Base-by-base conservation (phyloP, 2,797 vertebrate species). In the Takifugu rubripes region DNA sequence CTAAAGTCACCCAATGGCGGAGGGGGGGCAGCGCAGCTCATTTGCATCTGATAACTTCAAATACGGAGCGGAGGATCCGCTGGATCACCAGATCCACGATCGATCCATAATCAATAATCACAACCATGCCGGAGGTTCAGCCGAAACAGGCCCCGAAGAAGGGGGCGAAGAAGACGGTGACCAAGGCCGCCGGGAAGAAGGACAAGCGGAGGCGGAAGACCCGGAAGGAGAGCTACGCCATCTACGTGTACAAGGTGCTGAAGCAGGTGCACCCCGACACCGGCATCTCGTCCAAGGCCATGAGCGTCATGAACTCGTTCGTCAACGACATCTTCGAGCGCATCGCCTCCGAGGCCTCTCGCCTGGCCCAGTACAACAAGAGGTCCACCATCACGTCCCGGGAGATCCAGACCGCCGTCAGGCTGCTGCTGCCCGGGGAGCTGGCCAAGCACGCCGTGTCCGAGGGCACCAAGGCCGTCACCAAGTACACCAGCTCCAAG, bases 251-350 rank as follows among this genome's bases (percentile, higher is more conserved):
- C 33, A 80, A 82, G 29, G 68, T 82, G 2, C 50, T 85, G 62
- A 85, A 89, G 57, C 89, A 90, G 52, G 88, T 90, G 0, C 89
- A 89, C 9, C 88, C 89, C 0, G 89, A 90, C 36, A 90, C 89
- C 0, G 89, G 89, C 1, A 89, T 90, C 25, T 90, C 89, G 0
- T 89, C 88, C 2, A 90, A 90, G 12, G 89, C 89, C 0, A 90
- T 90, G 89, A 75, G 89, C 50, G 92, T 93, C 80, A 93, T 93
- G 92, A 93, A 93, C 61, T 93, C 90, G 0, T 93, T 93, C 0
- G 91, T 93, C 1, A 90, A 87, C 0, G 91, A 93, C 56, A 92
- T 93, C 57, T 93, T 93, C 0, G 46, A 48, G 16, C 46, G 46
- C 46, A 48, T 48, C 21, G 46, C 21, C 5, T 9, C 21, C 6